phyloP scores from a whole-genome alignment of 1,140 invertebrate species.

The Hylyphantes graminicola region DNA sequence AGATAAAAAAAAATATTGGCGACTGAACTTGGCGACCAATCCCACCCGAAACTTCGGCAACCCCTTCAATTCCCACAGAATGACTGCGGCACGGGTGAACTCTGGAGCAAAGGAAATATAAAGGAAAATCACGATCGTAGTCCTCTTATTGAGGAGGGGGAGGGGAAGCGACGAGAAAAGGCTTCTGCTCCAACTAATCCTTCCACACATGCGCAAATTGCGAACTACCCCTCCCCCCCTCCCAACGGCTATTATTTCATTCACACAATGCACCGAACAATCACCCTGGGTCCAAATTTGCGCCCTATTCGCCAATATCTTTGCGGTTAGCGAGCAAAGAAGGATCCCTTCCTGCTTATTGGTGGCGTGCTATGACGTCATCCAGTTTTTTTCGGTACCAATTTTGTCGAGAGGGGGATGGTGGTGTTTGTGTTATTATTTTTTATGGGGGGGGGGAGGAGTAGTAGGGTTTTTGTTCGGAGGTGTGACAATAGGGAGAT shows the following conservation, averaged over 20 bases:
- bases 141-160: slow-evolving; percentile 42
- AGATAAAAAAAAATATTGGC: slow-evolving; percentile 1
- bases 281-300: slow-evolving; percentile 51
- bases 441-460: too few relatives aligned
- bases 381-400: background rate
- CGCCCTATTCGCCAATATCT: slow-evolving; percentile 60
- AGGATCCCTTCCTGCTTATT: slow-evolving; percentile 52
- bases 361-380: slow-evolving; percentile 53
- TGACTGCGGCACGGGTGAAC: slow-evolving; percentile 45
- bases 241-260: slow-evolving; percentile 59
- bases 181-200: slow-evolving; percentile 59
- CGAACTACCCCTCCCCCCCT: slow-evolving; percentile 14
- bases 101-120: slow-evolving; percentile 29
- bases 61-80: slow-evolving; percentile 18
- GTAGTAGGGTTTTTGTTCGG: too few relatives aligned
- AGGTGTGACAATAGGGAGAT: too few relatives aligned
- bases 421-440: too few relatives aligned
- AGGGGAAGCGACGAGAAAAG: slow-evolving; percentile 8
- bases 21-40: slow-evolving; percentile 8
- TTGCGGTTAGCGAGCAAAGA: slow-evolving; percentile 55
- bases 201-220: slow-evolving; percentile 31
- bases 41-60: background rate
- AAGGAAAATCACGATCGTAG: slow-evolving; percentile 57
- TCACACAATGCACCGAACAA: slow-evolving; percentile 59
- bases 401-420: too few relatives aligned